A percentile compares a stretch with the other conserved stretches of the same genome.
phyloP scores from a whole-genome alignment of 2,113 vertebrate species.

The Halcyon senegalensis region DNA sequence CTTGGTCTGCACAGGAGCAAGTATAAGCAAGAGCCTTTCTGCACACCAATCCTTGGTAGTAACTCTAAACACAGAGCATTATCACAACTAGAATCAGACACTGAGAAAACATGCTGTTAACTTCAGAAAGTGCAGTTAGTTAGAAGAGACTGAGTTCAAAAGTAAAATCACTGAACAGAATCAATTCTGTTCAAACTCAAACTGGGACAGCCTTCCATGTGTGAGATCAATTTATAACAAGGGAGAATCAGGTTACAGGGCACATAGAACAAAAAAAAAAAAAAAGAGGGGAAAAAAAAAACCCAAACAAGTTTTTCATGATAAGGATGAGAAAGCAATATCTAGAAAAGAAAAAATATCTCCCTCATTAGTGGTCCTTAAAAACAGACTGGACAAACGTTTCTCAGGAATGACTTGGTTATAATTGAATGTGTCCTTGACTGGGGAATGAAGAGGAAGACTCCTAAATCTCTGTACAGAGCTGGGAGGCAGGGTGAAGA shows the following conservation, averaged over 20 bases:
- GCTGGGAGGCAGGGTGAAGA: background rate
- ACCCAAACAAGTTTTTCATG: background rate
- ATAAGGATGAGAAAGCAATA: background rate
- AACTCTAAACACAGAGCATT: no score
- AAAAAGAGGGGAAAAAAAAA: background rate
- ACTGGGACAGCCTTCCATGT: background rate
- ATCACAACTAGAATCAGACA: no score
- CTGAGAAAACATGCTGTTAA: no score
- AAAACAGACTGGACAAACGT: background rate
- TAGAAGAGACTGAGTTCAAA: no score
- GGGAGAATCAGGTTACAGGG: background rate
- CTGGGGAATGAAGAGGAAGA: background rate
- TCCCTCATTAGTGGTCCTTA: background rate
- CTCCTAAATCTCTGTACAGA: background rate
- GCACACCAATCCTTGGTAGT: no score
- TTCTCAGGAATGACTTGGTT: background rate
- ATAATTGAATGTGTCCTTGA: background rate
- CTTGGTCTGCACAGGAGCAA: no score
- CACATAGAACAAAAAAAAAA: background rate
- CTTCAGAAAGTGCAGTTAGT: no score
- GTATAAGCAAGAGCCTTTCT: no score
- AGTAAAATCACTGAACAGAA: no score
- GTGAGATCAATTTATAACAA: background rate
- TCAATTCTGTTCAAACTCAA: no score
- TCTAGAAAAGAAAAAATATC: background rate